Conservation (phyloP, 2,888 invertebrate species). For the Polydrusus cervinus region DNA sequence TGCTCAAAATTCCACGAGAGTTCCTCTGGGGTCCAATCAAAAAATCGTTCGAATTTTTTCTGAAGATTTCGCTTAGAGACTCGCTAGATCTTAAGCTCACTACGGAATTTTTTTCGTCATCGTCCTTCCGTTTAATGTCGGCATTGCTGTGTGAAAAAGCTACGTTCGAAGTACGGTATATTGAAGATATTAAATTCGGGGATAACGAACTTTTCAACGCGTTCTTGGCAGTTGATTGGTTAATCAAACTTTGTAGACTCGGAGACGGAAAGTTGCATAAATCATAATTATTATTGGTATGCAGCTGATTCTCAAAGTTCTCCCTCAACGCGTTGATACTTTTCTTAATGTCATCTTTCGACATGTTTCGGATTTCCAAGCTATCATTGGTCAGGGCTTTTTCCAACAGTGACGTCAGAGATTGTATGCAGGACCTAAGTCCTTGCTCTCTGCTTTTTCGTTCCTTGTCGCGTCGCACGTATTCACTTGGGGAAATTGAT, state of each 20-base stretch:
- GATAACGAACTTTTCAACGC: conserved; percentile 43
- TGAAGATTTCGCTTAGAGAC: conserved; percentile 46
- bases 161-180: conserved; percentile 37
- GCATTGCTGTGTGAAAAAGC: conserved; percentile 20
- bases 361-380: conserved; percentile 54
- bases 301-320: conserved; percentile 56
- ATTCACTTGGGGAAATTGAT: conserved; percentile 65
- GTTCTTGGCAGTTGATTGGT: conserved; percentile 32
- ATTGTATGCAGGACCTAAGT: conserved; percentile 63
- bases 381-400: conserved; percentile 56
- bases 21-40: conserved; percentile 12
- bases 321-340: conserved; percentile 59
- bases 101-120: conserved; percentile 18
- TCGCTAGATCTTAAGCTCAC: conserved; percentile 40
- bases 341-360: conserved; percentile 60
- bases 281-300: conserved; percentile 29
- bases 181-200: conserved; percentile 46
- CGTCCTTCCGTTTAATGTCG: conserved; percentile 23
- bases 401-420: conserved; percentile 65
- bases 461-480: conserved; percentile 65
- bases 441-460: conserved; percentile 62
- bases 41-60: conserved; percentile 41
- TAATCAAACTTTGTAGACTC: conserved; percentile 55
- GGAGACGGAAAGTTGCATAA: conserved; percentile 44
- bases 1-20: conserved; percentile 17